phyloP scores from a whole-genome alignment of 2,888 invertebrate species.

The Chaitophorus viminalis region DNA sequence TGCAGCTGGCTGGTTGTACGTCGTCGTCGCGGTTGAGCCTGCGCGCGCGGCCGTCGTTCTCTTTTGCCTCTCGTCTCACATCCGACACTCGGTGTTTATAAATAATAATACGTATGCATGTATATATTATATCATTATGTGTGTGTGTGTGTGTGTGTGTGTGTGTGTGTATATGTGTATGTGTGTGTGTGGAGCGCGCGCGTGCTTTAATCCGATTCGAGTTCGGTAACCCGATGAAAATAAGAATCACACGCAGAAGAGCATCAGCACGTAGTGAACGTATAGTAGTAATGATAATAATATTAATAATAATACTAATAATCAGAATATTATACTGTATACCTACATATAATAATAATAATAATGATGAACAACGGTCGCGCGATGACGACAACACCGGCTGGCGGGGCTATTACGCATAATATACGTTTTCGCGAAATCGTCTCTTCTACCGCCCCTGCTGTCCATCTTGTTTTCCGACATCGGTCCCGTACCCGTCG shows the following conservation, averaged over 20 bases:
- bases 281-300: neutral
- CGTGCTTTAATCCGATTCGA: conserved; percentile 37
- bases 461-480: too few species aligned
- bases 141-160: too few species aligned
- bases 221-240: conserved; percentile 40
- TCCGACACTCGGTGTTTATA: conserved; percentile 21
- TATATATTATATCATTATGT: too few species aligned
- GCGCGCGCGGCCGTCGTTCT: conserved; percentile 3
- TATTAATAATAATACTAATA: neutral
- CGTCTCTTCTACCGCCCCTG: neutral
- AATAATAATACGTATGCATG: neutral
- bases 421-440: neutral
- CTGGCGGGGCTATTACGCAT: neutral
- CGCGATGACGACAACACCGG: neutral
- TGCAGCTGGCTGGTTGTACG: neutral
- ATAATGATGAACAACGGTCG: neutral
- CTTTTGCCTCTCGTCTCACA: neutral
- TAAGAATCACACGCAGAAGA: neutral
- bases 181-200: neutral
- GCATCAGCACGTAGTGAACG: neutral
- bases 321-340: too few species aligned
- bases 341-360: too few species aligned
- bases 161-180: too few species aligned
- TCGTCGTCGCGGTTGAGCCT: neutral
- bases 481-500: too few species aligned